Base-by-base conservation (phyloP, 2,113 vertebrate genomes). In the Halichoerus grypus region DNA sequence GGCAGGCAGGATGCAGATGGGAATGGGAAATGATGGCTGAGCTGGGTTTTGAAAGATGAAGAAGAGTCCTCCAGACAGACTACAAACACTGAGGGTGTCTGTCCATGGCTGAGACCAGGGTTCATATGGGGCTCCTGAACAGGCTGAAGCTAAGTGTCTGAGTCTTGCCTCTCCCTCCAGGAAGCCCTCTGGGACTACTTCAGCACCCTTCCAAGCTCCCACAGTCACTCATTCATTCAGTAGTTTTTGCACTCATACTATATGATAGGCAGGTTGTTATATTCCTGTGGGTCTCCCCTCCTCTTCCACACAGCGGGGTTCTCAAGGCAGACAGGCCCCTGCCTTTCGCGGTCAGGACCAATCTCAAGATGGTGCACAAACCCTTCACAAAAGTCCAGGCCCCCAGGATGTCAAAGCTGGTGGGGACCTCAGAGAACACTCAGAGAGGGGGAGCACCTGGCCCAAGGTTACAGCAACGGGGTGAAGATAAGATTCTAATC, bases 91-190 rank as follows among this genome's bases (percentile, higher is more conserved):
- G 59, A 39, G 24, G 6, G 3, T 51, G 0, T 59, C 57, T 33
- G 26, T 63, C 53, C 28, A n/a, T 21, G 71, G n/a, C 31, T 59
- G 46, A 79, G 31, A 12, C 53, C 24, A 12, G 21, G 13, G 11
- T 55, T 49, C 39, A 5, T 28, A 59, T 13, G 12, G 51, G 31
- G 76, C 46, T 61, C 33, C 86, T 55, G n/a, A 59, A 55, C 1
- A 72, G 86, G 11, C 71, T 31, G 31, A 46, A 18, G 10, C 51
- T 57, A 51, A 36, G 18, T 28, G 46, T 72, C 59, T 3, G 1
- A 63, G 28, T 31, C 71, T 82, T 13, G 1, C 74, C 31, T 94
- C 88, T 93, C 85, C 80, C 24, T 96, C 94, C 91, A 86, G 69
- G 94, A 87, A 91, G 81, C 5, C 85, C 63, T 87, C 77, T 19